phyloP scores from a whole-genome alignment of 2,797 vertebrate genomes.

The Crenuchus spilurus region DNA sequence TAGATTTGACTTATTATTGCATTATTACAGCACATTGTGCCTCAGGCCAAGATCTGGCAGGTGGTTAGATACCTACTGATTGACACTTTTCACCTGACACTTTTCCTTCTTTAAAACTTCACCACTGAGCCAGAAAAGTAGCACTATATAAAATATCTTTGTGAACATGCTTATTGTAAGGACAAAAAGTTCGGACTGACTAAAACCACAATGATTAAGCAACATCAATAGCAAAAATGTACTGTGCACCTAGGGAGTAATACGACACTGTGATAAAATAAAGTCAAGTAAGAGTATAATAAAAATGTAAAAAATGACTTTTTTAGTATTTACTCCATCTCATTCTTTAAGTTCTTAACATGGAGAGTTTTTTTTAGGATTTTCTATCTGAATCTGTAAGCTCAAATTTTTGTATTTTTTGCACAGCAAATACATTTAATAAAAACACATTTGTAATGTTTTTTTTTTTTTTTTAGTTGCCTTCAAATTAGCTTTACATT shows the following conservation, averaged over 20 bases:
- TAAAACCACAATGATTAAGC: background rate
- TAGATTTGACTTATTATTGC: constrained; percentile 20
- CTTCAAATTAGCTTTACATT: too few species aligned
- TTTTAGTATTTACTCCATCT: too few species aligned
- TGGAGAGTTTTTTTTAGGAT: too few species aligned
- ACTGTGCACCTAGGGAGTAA: background rate
- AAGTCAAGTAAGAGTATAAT: too few species aligned
- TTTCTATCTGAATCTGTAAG: too few species aligned
- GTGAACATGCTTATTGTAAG: background rate
- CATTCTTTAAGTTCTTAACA: too few species aligned
- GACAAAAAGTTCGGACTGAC: background rate
- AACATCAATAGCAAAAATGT: background rate
- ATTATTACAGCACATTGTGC: constrained; percentile 16
- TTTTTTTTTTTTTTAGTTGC: too few species aligned
- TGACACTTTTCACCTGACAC: constrained; percentile 12
- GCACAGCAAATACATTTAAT: too few species aligned
- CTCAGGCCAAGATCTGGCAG: background rate
- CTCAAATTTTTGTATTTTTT: too few species aligned
- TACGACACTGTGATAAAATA: background rate
- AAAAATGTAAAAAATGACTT: too few species aligned
- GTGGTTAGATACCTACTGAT: background rate
- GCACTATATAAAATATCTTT: background rate
- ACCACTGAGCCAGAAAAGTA: background rate
- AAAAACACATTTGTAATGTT: too few species aligned
- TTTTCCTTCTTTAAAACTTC: constrained; percentile 3